Evolutionary conservation across 2,888 invertebrate species (phyloP), one percentile per base, ranked within the genome.

Genomic region (Pollenia labialis): DNA sequence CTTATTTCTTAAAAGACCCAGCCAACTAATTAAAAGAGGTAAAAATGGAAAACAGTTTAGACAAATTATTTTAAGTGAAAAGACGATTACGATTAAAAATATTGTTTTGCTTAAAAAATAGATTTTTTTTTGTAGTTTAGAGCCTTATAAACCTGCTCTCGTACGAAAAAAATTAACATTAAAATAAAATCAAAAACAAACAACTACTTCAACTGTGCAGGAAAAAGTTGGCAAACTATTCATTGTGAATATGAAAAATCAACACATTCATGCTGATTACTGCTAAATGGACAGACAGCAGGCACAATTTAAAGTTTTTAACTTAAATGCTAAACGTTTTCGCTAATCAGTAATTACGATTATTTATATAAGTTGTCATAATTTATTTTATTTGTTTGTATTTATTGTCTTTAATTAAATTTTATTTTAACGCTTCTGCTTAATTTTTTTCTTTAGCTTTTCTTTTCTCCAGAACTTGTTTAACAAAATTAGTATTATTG

Each of bases 301-400:
- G 54, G 32, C 71, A 54, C 32, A 62, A 40, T 76, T 62, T 60
- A 46, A 69, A 75, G n/a, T 69, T 81, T 71, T n/a, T 72, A 72
- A 76, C 75, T 76, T 50, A 68, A 79, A 75, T 64, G 82, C 75
- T 86, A 80, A 83, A 83, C 71, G 75, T 56, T 80, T 81, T 83
- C 52, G 79, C 75, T 86, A 75, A 82, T 86, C 74, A 66, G 79
- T 76, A 83, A 86, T 86, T 86, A 83, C 50, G 66, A 85, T 64
- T 85, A 64, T 79, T 85, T 85, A 79, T 82, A 79, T 60, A 77
- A 74, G 50, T 46, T 69, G 62, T 82, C 82, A 82, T 85, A 85
- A 85, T 79, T 82, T 82, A 16, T 66, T 46, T 66, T 58, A 50
- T 68, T 76, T 76, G 48, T 68, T 16, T 69, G 52, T 48, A 56